Base-by-base conservation (phyloP, 1,140 invertebrate species). In the Drosophila saltans region DNA sequence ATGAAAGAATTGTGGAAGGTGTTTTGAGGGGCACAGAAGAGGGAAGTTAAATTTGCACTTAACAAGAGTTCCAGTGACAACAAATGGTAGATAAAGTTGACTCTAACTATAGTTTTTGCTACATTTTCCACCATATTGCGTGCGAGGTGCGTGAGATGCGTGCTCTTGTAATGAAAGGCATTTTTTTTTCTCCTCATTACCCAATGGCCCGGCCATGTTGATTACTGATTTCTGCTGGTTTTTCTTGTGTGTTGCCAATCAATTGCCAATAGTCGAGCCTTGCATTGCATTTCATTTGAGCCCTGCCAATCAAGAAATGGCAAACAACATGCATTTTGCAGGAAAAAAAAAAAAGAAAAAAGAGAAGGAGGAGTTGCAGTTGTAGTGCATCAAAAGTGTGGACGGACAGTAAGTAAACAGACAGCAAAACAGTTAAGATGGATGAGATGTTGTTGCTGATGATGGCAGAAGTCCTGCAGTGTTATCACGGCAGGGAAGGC, bases 121-220 rank as follows among this genome's bases (percentile, higher is more conserved):
- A 6, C 8, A 0, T n/a, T n/a, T 3, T 6, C 33, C 40, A 16
- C 7, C 43, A 4, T n/a, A 61, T 84, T 69, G 77, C 74, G 75
- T 86, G 82, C 39, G 39, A 78, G 52, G 65, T 69, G 78, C 66
- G 82, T 81, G 78, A 58, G 81, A 24, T 78, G 60, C 60, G 62
- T 75, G 78, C 55, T 43, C 71, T 80, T 90, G 80, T 89, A 89
- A 89, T 89, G 84, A 89, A 52, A 88, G 84, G 85, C 75, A 89
- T 84, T 89, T 90, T 89, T 36, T 36, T 36, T 36, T 36, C 1
- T 36, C 79, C 78, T 88, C 81, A 84, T 89, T 75, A 74, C 77
- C 45, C 70, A 68, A 68, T 74, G 78, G 11, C 70, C 70, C 84
- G 78, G 85, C 85, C 85, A 89, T 90, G 84, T 89, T 81, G 79